Evolutionary conservation across 2,888 invertebrate species (phyloP).

Genomic region (Graphium colonna): DNA sequence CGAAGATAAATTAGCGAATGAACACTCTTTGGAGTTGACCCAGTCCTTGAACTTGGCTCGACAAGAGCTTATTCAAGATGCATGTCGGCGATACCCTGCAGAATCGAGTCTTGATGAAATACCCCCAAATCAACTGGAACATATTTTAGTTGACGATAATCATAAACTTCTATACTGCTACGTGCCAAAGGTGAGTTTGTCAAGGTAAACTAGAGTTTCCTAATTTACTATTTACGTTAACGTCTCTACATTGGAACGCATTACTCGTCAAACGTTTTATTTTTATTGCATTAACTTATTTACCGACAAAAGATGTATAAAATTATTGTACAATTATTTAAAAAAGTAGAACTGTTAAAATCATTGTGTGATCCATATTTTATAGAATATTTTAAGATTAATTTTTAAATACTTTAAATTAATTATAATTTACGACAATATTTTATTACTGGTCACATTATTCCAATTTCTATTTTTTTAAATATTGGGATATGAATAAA

Average conservation of each 20-base stretch:
- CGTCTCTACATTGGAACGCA: neutral
- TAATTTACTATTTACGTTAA: slow-evolving; percentile 18
- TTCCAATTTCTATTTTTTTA: no score
- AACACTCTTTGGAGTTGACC: slow-evolving; percentile 79
- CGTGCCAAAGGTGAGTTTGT: slow-evolving; percentile 90
- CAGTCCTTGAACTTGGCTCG: slow-evolving; percentile 82
- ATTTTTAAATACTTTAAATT: no score
- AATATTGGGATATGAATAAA: no score
- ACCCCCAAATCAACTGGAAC: slow-evolving; percentile 82
- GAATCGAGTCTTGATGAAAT: slow-evolving; percentile 65
- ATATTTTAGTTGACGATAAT: slow-evolving; percentile 90
- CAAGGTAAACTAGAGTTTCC: slow-evolving; percentile 45
- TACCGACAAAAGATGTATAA: no score
- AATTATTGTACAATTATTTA: neutral
- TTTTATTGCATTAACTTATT: neutral
- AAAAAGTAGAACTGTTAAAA: neutral
- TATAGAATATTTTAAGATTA: no score
- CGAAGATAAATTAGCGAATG: slow-evolving; percentile 39
- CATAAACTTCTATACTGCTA: slow-evolving; percentile 94
- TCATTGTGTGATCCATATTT: neutral
- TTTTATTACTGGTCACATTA: no score
- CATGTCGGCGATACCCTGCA: slow-evolving; percentile 78
- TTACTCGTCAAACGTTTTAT: neutral
- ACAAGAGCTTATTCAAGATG: slow-evolving; percentile 81
- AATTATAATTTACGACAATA: no score